Percentiles rank a stretch among this genome's conserved stretches.
phyloP scores from a whole-genome alignment of 2,113 vertebrate species.

The Pandion haliaetus region DNA sequence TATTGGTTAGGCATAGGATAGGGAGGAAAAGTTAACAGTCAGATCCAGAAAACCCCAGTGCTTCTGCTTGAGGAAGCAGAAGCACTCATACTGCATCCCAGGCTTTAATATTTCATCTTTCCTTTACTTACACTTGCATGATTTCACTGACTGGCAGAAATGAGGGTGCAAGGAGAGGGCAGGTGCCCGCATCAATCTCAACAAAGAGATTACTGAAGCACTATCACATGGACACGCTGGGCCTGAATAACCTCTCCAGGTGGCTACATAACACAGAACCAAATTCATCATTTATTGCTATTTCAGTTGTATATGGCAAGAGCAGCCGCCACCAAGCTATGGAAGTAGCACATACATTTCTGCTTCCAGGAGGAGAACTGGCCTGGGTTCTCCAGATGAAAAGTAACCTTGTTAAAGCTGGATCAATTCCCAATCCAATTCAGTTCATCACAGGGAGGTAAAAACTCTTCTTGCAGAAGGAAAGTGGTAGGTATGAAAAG shows the following conservation, averaged over 20 bases:
- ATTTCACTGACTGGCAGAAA: background rate
- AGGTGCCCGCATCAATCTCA: background rate
- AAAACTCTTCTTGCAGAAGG: background rate
- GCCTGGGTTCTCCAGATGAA: background rate
- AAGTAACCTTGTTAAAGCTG: background rate
- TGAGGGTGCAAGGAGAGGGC: background rate
- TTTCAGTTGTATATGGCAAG: background rate
- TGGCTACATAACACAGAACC: background rate
- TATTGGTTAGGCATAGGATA: background rate
- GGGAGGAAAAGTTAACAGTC: background rate
- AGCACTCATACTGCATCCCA: background rate
- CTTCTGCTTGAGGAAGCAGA: background rate
- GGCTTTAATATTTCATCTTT: conserved; percentile 28
- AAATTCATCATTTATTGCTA: background rate
- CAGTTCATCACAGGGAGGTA: background rate
- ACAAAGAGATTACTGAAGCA: background rate
- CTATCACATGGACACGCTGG: background rate
- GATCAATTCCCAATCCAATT: background rate
- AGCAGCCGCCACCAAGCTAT: background rate
- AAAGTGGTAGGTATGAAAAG: background rate
- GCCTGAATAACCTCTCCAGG: background rate
- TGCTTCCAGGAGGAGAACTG: background rate
- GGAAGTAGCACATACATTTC: background rate
- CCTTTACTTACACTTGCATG: background rate
- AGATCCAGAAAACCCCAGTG: background rate